These are phyloP conservation scores for Onychostoma macrolepis DNA, from an alignment of 2,113 vertebrate genomes.

Conservation along the genomic window DNA sequence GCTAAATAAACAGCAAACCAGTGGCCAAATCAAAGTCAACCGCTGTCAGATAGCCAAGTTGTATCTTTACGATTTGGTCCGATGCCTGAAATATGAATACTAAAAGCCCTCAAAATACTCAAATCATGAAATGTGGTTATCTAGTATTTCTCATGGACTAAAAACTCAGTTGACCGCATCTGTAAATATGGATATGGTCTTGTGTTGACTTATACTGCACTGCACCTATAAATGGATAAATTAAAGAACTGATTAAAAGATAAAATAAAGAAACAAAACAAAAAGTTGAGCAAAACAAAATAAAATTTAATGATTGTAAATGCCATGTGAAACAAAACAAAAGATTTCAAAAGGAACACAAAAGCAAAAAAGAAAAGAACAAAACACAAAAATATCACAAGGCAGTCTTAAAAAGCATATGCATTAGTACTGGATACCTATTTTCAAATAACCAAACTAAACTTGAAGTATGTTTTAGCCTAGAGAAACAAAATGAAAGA, in stretches of 20 bases:
- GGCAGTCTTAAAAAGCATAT: conserved; percentile 82
- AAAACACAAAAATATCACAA: conserved; percentile 86
- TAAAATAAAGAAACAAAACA: conserved; percentile 90
- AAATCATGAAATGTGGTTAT: neutral
- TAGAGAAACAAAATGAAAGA: conserved; percentile 40
- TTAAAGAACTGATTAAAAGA: conserved; percentile 42
- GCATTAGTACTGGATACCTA: conserved; percentile 80
- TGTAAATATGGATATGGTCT: neutral
- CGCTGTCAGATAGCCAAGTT: neutral
- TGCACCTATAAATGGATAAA: conserved; percentile 28
- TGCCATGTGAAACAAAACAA: conserved; percentile 88
- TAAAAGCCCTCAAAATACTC: neutral
- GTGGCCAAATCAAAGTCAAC: neutral
- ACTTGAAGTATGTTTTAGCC: conserved; percentile 38
- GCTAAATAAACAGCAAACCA: neutral
- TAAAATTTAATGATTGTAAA: conserved; percentile 99
- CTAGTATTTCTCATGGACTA: neutral
- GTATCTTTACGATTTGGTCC: conserved; percentile 9
- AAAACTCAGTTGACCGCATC: neutral
- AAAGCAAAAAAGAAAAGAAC: conserved; percentile 87
- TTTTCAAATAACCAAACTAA: conserved; percentile 58
- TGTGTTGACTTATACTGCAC: neutral
- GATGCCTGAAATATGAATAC: neutral
- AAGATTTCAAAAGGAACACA: conserved; percentile 75
- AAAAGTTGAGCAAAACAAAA: conserved; percentile 92